Base-by-base conservation (phyloP, 2,113 vertebrate genomes). In the Stegastes partitus region DNA sequence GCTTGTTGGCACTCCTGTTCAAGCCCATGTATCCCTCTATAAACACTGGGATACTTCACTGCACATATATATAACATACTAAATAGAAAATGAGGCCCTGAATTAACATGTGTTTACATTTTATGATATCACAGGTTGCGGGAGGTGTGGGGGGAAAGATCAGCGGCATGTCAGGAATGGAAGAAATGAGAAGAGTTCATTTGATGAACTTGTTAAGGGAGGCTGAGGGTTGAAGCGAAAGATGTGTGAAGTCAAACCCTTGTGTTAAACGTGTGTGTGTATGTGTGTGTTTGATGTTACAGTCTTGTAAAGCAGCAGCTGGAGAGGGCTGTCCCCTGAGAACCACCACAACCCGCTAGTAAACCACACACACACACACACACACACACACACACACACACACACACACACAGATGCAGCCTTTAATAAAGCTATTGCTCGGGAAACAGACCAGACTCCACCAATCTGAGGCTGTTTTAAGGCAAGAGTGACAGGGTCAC, bases 301-400 rank as follows among this genome's bases (percentile, higher is more conserved):
- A 88, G 77, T 89, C 88, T 91, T 91, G 87, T 93, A 93, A 93
- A 93, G 87, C 77, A 68, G 85, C 93, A 92, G 93, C 93, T 93
- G 93, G 89, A 92, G 85, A 89, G 91, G 90, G 89, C 79, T 75
- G 91, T 92, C 87, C 91, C 85, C 53, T 42, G 84, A 89, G 86
- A 91, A 87, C 87, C 89, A 89, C 89, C 74, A 50, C 89, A 87
- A 85, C 75, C 80, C 23, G 81, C 88, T 85, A 88, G 89, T 93
- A 92, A 93, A 93, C 87, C 89, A 82, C 80, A 85, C 79, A 59
- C 79, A 51, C 55, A 59, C 79, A 37, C 78, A 58, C 42, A 26
- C 70, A 68, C 64, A 45, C 68, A 64, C 74, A 57, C 64, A 70
- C 68, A 57, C 68, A 67, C 75, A 50, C 88, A 56, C 50, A 50